These are phyloP conservation scores for Xanthorhoe designata DNA, from an alignment of 2,888 invertebrate genomes.

Conservation along the genomic window DNA sequence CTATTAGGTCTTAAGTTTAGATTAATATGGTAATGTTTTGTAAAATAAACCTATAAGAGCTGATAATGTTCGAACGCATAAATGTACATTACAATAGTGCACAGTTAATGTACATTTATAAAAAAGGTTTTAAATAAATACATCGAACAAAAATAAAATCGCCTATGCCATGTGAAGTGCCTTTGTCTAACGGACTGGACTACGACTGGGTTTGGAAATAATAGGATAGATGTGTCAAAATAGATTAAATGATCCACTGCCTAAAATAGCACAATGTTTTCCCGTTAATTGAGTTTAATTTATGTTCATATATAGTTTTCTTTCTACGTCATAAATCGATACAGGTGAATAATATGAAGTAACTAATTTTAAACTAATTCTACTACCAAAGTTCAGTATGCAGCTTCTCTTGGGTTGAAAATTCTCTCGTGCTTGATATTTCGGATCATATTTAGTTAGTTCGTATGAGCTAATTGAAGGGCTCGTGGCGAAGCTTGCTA, in stretches of 20 bases:
- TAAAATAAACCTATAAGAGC: neutral
- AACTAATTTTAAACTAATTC: neutral
- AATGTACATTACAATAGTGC: neutral
- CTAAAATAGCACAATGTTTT: neutral
- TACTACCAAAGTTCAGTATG: neutral
- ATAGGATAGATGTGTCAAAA: conserved; percentile 5
- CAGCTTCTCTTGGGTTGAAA: neutral
- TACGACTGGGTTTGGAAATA: neutral
- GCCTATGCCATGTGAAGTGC: conserved; percentile 2
- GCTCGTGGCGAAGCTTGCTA: no score
- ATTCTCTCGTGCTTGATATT: neutral
- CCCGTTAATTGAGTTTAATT: neutral
- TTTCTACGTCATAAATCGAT: neutral
- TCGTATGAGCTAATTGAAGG: no score
- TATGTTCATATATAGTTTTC: neutral
- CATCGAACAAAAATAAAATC: neutral
- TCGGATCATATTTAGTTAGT: no score
- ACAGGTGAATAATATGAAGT: no score
- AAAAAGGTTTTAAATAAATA: neutral
- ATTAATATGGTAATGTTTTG: neutral
- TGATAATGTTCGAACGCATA: neutral
- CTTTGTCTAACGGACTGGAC: neutral
- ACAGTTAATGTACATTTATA: no score
- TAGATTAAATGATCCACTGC: conserved; percentile 6
- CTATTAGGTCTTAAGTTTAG: neutral